These are phyloP conservation scores for Leptobrachium ailaonicum DNA, from an alignment of 2,113 vertebrate species.

Conservation along the genomic window DNA sequence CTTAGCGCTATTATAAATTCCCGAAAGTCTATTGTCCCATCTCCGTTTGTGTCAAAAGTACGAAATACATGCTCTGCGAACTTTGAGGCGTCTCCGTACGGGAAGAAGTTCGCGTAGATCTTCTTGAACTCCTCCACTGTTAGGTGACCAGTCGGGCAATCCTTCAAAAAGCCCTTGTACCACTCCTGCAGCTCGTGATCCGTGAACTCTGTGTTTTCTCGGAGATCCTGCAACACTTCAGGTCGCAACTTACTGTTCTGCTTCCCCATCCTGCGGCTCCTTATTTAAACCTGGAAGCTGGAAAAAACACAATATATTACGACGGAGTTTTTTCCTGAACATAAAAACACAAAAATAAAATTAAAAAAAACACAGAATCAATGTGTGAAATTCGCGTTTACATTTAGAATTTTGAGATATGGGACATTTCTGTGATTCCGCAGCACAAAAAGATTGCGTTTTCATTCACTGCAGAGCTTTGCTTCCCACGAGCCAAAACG, in stretches of 20 bases:
- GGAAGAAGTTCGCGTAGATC: slow-evolving; percentile 87
- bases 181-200: slow-evolving; percentile 87
- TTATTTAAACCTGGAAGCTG: slow-evolving; percentile 52
- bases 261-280: slow-evolving; percentile 74
- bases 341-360: too few species aligned
- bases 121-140: slow-evolving; percentile 87
- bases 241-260: slow-evolving; percentile 87
- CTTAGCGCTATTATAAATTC: slow-evolving; percentile 83
- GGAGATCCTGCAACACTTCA: slow-evolving; percentile 82
- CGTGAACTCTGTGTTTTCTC: slow-evolving; percentile 85
- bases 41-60: slow-evolving; percentile 78
- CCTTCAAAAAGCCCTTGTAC: slow-evolving; percentile 89
- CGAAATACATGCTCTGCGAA: slow-evolving; percentile 82
- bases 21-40: slow-evolving; percentile 81
- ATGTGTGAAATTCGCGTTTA: too few species aligned
- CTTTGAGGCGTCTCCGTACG: slow-evolving; percentile 77
- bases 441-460: too few species aligned
- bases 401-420: too few species aligned
- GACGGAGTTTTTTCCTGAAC: neutral
- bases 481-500: too few species aligned
- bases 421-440: too few species aligned
- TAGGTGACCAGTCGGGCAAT: slow-evolving; percentile 83
- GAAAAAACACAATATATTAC: slow-evolving; percentile 1
- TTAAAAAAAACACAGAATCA: too few species aligned
- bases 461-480: too few species aligned